Conservation (phyloP, 1,140 invertebrate genomes). For the Anagrus nilaparvatae region DNA sequence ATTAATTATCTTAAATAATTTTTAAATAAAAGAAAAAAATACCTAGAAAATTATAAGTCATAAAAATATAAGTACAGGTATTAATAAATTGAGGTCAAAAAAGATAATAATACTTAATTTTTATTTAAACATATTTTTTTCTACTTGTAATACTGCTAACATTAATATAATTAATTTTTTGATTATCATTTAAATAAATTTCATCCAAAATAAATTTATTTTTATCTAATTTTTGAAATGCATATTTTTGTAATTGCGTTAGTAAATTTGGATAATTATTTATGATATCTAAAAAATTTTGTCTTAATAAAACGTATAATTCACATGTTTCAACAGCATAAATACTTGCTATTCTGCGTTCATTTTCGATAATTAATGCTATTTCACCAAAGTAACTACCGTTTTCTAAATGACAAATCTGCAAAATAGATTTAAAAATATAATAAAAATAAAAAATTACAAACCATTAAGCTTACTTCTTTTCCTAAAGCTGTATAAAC, state of each 20-base stretch:
- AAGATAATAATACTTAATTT: neutral
- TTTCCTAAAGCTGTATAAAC: constrained; percentile 35
- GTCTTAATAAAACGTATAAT: constrained; percentile 39
- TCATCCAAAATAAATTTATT: constrained; percentile 19
- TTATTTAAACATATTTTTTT: neutral
- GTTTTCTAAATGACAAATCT: constrained; percentile 37
- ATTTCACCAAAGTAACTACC: constrained; percentile 36
- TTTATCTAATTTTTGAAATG: constrained; percentile 20
- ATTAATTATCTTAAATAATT: neutral
- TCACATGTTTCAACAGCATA: constrained; percentile 48
- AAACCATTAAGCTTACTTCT: constrained; percentile 24
- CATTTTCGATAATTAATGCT: constrained; percentile 42
- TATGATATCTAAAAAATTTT: constrained; percentile 37
- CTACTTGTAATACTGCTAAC: constrained; percentile 21
- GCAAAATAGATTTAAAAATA: constrained; percentile 2
- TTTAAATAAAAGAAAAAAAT: neutral
- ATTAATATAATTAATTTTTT: constrained; percentile 17
- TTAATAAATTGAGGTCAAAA: constrained; percentile 1
- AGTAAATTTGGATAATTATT: constrained; percentile 25
- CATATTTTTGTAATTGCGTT: constrained; percentile 27
- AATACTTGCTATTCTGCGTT: constrained; percentile 40
- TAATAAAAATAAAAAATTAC: constrained; percentile 4
- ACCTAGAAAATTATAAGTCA: too few relatives aligned
- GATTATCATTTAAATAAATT: neutral
- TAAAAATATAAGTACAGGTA: too few relatives aligned